A percentile compares a stretch with the other conserved stretches of the same genome.
These are phyloP conservation scores for Eristalis tenax DNA, from an alignment of 2,888 invertebrate genomes.

Conservation along the genomic window DNA sequence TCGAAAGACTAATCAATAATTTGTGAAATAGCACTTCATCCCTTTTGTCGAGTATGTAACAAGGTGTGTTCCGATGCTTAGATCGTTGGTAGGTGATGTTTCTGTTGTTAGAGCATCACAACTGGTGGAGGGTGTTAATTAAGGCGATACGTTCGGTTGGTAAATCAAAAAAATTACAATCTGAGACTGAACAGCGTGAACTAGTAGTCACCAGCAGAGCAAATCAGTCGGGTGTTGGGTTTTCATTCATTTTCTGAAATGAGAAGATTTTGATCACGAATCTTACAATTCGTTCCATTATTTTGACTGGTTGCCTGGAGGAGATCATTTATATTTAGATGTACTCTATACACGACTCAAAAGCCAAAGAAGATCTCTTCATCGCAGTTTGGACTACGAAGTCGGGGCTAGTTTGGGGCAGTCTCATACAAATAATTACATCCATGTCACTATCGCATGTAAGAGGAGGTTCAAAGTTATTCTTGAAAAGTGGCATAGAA, in stretches of 20 bases:
- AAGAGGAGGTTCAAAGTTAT: too few species aligned
- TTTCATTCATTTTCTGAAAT: neutral
- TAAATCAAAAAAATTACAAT: neutral
- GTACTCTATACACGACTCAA: too few species aligned
- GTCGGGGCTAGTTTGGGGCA: too few species aligned
- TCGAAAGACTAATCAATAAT: slow-evolving; percentile 21
- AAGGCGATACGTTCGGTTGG: neutral
- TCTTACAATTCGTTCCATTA: too few species aligned
- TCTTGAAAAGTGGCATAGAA: too few species aligned
- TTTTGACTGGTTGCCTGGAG: too few species aligned
- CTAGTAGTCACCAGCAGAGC: neutral
- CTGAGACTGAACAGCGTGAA: neutral
- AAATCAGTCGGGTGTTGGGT: neutral
- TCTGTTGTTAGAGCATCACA: neutral
- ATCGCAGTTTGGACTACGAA: too few species aligned
- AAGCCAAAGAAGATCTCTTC: too few species aligned
- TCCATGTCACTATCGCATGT: too few species aligned
- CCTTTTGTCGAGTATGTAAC: neutral
- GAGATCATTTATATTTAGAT: too few species aligned
- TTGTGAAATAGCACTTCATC: slow-evolving; percentile 16
- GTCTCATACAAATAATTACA: too few species aligned
- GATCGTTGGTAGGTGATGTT: neutral
- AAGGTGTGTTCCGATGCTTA: neutral
- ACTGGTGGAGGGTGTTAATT: neutral
- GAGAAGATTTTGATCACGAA: too few species aligned